Evolutionary conservation across 2,113 vertebrate species (phyloP).

Genomic region (Alces alces): DNA sequence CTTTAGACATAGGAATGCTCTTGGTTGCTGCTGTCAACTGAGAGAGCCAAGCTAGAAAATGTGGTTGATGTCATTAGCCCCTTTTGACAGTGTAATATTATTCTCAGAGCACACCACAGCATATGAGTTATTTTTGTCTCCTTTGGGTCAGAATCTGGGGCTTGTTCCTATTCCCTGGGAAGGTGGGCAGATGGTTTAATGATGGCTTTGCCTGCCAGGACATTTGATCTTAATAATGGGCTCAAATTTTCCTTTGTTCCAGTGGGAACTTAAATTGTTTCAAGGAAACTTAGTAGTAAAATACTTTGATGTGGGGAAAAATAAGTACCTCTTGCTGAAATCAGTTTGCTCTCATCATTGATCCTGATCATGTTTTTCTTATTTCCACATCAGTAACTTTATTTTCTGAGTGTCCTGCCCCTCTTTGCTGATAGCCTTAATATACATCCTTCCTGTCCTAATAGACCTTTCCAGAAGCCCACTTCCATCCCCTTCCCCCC

Average conservation of each 20-base stretch:
- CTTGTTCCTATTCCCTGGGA: neutral
- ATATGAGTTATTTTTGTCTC: slow-evolving; percentile 50
- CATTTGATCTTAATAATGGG: slow-evolving; percentile 32
- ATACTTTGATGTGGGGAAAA: neutral
- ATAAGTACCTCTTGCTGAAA: neutral
- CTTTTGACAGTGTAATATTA: neutral
- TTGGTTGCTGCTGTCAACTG: neutral
- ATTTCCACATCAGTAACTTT: neutral
- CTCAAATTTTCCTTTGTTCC: slow-evolving; percentile 42
- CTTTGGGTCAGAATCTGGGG: neutral
- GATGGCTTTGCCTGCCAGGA: slow-evolving; percentile 11
- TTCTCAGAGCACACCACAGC: slow-evolving; percentile 19
- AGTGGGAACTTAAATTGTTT: neutral
- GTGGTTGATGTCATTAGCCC: neutral
- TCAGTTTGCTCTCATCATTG: neutral
- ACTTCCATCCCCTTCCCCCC: neutral
- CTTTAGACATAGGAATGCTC: neutral
- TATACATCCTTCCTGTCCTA: neutral
- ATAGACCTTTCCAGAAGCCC: neutral
- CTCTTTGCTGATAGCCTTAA: neutral
- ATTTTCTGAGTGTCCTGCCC: neutral
- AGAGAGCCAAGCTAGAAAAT: slow-evolving; percentile 28
- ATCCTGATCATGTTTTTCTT: neutral
- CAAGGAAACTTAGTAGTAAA: slow-evolving; percentile 23
- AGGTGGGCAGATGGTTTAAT: slow-evolving; percentile 16